Conservation (phyloP, 2,797 vertebrate species). For the Myotis myotis region DNA sequence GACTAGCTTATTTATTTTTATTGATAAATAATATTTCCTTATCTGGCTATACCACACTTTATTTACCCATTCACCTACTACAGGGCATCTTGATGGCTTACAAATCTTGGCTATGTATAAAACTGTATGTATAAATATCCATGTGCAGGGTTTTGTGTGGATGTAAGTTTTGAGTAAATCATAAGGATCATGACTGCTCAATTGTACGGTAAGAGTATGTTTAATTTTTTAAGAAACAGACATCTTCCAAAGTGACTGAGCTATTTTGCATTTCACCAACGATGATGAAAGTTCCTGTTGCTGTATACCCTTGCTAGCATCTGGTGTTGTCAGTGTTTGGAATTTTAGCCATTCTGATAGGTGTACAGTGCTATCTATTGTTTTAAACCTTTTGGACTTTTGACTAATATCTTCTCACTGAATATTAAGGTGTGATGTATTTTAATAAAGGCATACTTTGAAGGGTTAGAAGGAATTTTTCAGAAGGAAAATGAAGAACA, state of each 20-base stretch:
- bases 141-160: not conserved
- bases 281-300: not conserved
- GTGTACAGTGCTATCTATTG: not conserved
- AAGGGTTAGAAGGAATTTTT: not conserved
- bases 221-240: not conserved
- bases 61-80: not conserved
- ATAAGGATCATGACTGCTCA: not conserved
- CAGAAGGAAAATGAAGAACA: not conserved
- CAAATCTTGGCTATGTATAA: not conserved
- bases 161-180: not conserved
- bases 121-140: not conserved
- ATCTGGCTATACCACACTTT: not conserved
- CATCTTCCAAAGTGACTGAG: not conserved
- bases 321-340: not conserved
- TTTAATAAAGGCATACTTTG: not conserved
- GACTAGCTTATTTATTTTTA: not conserved
- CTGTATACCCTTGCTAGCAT: not conserved
- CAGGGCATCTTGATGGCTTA: not conserved
- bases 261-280: not conserved
- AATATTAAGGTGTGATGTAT: not conserved
- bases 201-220: not conserved
- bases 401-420: not conserved
- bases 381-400: not conserved
- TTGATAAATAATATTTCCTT: slow-evolving; percentile 16
- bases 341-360: not conserved